phyloP scores from a whole-genome alignment of 1,140 invertebrate genomes.

The Cardiocondyla obscurior region DNA sequence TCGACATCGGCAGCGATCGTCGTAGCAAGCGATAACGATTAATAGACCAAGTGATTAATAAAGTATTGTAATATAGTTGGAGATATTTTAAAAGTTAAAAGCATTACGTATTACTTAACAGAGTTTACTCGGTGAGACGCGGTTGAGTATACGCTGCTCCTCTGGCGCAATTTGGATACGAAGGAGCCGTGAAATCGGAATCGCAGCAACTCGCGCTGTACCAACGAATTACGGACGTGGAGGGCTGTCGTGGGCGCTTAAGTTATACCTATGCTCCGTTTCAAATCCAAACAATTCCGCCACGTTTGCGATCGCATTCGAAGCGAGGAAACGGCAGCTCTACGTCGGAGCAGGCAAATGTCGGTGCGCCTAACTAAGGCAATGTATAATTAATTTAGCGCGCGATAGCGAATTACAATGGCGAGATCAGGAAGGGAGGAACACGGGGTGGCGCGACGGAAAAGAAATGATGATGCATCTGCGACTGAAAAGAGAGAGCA shows the following conservation, averaged over 20 bases:
- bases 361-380: conserved; percentile 52
- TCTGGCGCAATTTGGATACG: conserved; percentile 9
- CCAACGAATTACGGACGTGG: conserved; percentile 43
- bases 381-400: conserved; percentile 69
- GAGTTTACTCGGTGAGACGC: neutral
- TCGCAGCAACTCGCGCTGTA: conserved; percentile 26
- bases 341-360: conserved; percentile 39
- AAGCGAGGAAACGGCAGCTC: neutral
- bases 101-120: too few relatives aligned
- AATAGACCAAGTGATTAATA: too few relatives aligned
- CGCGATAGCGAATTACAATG: conserved; percentile 58
- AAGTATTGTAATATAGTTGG: too few relatives aligned
- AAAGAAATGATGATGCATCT: neutral
- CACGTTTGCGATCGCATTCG: conserved; percentile 48
- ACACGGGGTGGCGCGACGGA: conserved; percentile 21
- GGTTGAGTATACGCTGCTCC: neutral
- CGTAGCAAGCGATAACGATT: too few relatives aligned
- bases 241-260: conserved; percentile 48
- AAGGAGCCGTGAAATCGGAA: conserved; percentile 48
- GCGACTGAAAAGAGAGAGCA: neutral
- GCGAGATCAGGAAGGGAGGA: too few relatives aligned
- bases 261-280: conserved; percentile 53
- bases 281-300: conserved; percentile 54
- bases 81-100: too few relatives aligned
- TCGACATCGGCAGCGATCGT: too few relatives aligned